Conservation (phyloP, 1,140 invertebrate genomes). For the Trichonephila clavipes region DNA sequence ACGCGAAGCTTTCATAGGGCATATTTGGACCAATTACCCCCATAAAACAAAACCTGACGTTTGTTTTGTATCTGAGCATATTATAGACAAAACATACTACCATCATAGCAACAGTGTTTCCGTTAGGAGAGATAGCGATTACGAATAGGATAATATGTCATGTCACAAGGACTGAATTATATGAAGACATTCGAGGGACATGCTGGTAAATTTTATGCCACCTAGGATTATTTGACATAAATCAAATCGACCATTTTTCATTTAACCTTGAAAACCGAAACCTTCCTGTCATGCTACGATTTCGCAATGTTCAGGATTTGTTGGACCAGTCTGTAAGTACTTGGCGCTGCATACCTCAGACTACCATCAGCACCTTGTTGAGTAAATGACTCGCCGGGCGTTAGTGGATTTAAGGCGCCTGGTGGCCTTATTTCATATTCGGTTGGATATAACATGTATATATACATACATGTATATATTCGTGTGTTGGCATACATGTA, state of each 20-base stretch:
- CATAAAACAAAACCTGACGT: neutral
- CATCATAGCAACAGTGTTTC: neutral
- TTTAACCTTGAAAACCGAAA: neutral
- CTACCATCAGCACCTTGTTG: neutral
- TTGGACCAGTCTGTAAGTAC: neutral
- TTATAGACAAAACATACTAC: neutral
- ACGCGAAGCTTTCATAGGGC: neutral
- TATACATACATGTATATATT: too few species aligned
- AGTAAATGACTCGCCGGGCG: too few species aligned
- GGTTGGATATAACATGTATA: too few species aligned
- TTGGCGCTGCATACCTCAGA: neutral
- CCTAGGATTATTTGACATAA: neutral
- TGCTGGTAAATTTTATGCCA: neutral
- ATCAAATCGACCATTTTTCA: neutral
- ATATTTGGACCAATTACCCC: neutral
- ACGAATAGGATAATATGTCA: neutral
- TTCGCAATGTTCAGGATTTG: neutral
- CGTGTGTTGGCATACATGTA: too few species aligned
- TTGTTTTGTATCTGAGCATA: neutral
- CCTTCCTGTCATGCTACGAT: too few species aligned
- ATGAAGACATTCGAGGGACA: too few species aligned
- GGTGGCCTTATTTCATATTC: too few species aligned
- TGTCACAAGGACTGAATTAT: neutral
- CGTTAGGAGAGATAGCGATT: too few species aligned
- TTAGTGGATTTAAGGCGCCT: too few species aligned